A percentile compares a stretch with the other conserved stretches of the same genome.
phyloP scores from a whole-genome alignment of 2,888 invertebrate species.

The Tricholauxania praeusta region DNA sequence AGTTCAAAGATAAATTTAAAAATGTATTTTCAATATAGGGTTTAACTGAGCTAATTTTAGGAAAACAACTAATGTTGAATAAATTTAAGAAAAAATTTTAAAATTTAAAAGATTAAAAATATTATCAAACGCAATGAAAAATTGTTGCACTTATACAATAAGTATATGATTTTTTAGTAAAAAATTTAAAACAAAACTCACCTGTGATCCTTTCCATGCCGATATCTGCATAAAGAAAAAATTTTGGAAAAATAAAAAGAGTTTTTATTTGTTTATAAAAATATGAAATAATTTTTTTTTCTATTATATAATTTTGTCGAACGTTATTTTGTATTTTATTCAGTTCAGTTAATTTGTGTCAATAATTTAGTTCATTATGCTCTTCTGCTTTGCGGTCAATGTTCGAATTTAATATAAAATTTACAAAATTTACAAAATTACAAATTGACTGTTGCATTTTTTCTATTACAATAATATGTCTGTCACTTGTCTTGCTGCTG shows the following conservation, averaged over 20 bases:
- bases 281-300: no score
- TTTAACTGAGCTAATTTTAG: background rate
- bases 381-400: no score
- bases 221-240: constrained; percentile 59
- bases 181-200: constrained; percentile 46
- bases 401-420: no score
- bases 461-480: constrained; percentile 10
- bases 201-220: constrained; percentile 69
- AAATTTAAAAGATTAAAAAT: no score
- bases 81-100: background rate
- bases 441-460: no score
- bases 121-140: background rate
- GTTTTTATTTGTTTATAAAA: no score
- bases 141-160: background rate
- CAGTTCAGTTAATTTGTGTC: no score
- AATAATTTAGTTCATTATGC: no score
- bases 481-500: constrained; percentile 14
- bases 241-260: constrained; percentile 32
- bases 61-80: background rate
- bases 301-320: no score
- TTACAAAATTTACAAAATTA: constrained; percentile 40
- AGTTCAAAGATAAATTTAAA: background rate
- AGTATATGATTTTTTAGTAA: background rate
- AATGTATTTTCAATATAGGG: background rate
- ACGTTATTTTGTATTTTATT: no score